Base-by-base conservation (phyloP, 2,797 vertebrate species). In the Setipinna tenuifilis region DNA sequence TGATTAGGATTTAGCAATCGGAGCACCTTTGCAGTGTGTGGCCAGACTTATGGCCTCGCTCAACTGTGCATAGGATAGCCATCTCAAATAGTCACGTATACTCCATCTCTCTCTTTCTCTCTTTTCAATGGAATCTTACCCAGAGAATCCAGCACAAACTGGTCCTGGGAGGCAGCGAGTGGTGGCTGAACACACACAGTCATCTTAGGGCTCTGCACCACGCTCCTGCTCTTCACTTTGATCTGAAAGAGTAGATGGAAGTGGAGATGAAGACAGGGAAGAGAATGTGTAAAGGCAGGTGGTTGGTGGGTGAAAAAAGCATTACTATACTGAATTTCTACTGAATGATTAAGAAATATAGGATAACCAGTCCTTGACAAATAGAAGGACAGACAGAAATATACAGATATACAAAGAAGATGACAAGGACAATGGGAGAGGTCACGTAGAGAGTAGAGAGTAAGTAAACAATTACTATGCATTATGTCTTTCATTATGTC, bases 121-220 rank as follows among this genome's bases (percentile, higher is more conserved):
- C 48, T 17, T 48, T 44, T 75, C 48, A 28, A 59, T 71, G 58
- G 14, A 12, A 14, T 25, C 78, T 1, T 92, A 99, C 98, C 96
- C 90, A 97, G 92, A 54, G 96, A 93, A 82, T 96, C 91, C 82
- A 98, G 94, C 83, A 92, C 46, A 88, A 98, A 98, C 90, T 96
- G 96, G 86, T 97, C 97, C 87, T 96, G 95, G 59, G 96, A 96
- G 91, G 97, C 68, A 0, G 95, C 95, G 87, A 99, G 90, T 0
- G 97, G 98, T 61, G 96, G 93, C 84, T 96, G 97, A n/a, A 98
- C 94, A 68, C 94, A 93, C 19, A 99, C 90, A 0, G 91, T 96
- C 89, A 99, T 87, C 87, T 94, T 97, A 0, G 94, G 93, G 41
- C 94, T 95, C 88, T 95, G 95, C 0, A 95, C 87, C 0, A 88